Evolutionary conservation across 1,140 invertebrate genomes (phyloP).

Genomic region (Bombus picipes): DNA sequence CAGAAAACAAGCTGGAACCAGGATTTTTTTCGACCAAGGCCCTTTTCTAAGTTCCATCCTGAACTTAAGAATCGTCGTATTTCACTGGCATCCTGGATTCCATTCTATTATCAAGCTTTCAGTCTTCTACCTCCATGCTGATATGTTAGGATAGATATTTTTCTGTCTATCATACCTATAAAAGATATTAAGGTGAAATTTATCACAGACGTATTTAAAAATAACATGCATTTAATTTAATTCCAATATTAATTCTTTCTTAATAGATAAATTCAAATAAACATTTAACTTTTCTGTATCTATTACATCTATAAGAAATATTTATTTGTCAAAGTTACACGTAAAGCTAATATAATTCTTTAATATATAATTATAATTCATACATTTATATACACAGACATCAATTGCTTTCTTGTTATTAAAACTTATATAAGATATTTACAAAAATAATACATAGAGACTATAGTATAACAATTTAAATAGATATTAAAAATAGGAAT

Average conservation of each 20-base stretch:
- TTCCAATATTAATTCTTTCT: background rate
- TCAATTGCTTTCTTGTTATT: background rate
- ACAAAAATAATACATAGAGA: background rate
- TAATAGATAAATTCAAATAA: background rate
- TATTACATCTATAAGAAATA: background rate
- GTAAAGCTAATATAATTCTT: background rate
- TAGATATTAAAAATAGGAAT: background rate
- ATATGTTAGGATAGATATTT: slow-evolving; percentile 11
- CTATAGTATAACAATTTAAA: background rate
- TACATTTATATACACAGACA: background rate
- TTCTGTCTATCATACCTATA: slow-evolving; percentile 28
- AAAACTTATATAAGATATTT: background rate
- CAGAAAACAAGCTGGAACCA: slow-evolving; percentile 45
- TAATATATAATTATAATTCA: background rate
- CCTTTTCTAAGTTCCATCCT: slow-evolving; percentile 61
- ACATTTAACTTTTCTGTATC: background rate
- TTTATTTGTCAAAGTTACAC: background rate
- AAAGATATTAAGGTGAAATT: background rate
- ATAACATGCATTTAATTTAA: background rate
- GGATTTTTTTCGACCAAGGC: slow-evolving; percentile 57
- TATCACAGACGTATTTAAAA: background rate
- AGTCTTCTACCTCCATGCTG: slow-evolving; percentile 41
- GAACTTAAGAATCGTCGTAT: slow-evolving; percentile 63
- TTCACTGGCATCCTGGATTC: slow-evolving; percentile 61
- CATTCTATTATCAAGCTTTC: slow-evolving; percentile 56